Percentiles rank a stretch among this genome's conserved stretches.
These are phyloP conservation scores for Ornithoptera priamus DNA, from an alignment of 2,888 invertebrate species.

Conservation along the genomic window DNA sequence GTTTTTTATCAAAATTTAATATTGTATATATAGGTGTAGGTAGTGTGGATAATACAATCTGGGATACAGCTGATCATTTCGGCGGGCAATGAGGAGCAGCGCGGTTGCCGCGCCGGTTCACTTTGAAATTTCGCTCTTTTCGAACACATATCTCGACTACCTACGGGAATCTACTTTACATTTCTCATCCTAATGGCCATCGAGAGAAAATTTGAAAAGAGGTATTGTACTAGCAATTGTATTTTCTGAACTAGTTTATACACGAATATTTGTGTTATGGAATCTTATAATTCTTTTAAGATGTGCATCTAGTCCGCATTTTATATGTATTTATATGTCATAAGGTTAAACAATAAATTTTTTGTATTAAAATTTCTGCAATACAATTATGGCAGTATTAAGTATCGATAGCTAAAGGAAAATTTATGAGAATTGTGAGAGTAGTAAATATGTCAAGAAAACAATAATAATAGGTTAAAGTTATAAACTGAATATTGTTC, in stretches of 20 bases:
- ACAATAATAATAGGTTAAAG: too few relatives aligned
- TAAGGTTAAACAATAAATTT: too few relatives aligned
- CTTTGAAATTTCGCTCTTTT: constrained; percentile 76
- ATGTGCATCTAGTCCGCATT: too few relatives aligned
- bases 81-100: constrained; percentile 34
- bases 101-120: constrained; percentile 39
- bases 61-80: constrained; percentile 40
- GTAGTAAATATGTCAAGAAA: too few relatives aligned
- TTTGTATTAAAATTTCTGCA: too few relatives aligned
- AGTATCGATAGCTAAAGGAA: too few relatives aligned
- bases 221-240: constrained; percentile 69
- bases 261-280: constrained; percentile 19
- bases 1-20: background rate
- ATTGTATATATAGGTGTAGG: background rate
- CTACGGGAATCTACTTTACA: constrained; percentile 76
- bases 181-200: constrained; percentile 80
- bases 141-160: constrained; percentile 76
- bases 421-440: too few relatives aligned
- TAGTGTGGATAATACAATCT: constrained; percentile 24
- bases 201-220: constrained; percentile 79
- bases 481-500: background rate
- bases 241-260: constrained; percentile 35
- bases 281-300: too few relatives aligned
- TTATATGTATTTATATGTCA: too few relatives aligned
- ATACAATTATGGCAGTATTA: too few relatives aligned